Base-by-base conservation (phyloP, 2,888 invertebrate species). In the Melanotus villosus region DNA sequence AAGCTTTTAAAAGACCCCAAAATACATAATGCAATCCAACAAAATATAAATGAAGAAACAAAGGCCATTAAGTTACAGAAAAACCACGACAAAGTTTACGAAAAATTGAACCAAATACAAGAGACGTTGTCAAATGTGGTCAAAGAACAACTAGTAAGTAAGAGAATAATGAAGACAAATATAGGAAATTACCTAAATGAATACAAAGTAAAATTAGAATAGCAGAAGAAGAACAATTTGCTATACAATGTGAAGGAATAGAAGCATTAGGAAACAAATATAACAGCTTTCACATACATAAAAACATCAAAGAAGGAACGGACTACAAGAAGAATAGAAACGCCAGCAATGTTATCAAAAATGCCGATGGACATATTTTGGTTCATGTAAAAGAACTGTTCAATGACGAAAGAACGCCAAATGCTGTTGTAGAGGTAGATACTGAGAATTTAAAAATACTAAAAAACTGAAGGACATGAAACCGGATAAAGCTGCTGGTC, bases 171-270 rank as follows among this genome's bases (percentile, higher is more conserved):
- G 30, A 12, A 23, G 26, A 52, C 2, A 16, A 52, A 52, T 30
- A 30, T 30, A 52, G 14, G 30, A 26, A 30, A 6, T 7, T 52
- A 52, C 30, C 30, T 52, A 52, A 30, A 52, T 52, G 30, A 52
- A 52, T 56, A 56, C 32, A 56, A 56, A 56, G 56, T 3, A 52
- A 52, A 52, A 26, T 52, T 52, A 52, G 30, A 52, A 26, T 26
- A n/a, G 52, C 52, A 52, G 21, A 52, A 52, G 23, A 52, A 26
- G 3, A 14, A 19, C 52, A 52, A 9, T 7, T 52, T 21, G 19
- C 52, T 52, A 12, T 21, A 52, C 52, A 52, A 52, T 52, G 52
- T 26, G 6, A 52, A 52, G 52, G 21, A 56, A 32, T 36, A 56
- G n/a, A 56, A 21, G 4, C 12, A 56, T 19, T 56, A 34, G 56